Evolutionary conservation across 2,888 invertebrate genomes (phyloP).

Genomic region (Torymus auratus): DNA sequence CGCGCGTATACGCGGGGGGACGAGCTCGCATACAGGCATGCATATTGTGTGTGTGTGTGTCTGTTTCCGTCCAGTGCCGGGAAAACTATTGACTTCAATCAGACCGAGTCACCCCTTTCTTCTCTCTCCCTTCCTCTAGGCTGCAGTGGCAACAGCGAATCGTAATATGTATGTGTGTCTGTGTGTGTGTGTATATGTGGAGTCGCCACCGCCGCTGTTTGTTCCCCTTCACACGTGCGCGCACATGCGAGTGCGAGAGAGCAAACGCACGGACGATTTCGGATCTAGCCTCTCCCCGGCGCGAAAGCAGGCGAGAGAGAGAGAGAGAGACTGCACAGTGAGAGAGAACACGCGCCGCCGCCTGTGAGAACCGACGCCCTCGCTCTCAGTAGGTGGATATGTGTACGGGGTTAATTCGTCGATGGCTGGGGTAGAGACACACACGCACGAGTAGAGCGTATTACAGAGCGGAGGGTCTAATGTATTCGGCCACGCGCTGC

Average conservation of each 20-base stretch:
- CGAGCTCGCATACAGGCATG: not conserved
- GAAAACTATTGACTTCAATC: constrained; percentile 73
- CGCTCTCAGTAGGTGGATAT: constrained; percentile 29
- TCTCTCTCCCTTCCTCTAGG: constrained; percentile 35
- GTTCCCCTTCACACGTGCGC: constrained; percentile 23
- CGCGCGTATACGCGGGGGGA: constrained; percentile 39
- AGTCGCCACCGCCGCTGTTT: constrained; percentile 3
- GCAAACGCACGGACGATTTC: constrained; percentile 51
- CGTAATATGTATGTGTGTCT: not conserved
- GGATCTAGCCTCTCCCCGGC: constrained; percentile 6
- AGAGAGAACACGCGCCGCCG: not conserved
- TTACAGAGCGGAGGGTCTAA: constrained; percentile 33
- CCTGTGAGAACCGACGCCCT: constrained; percentile 41
- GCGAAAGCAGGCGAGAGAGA: constrained; percentile 9
- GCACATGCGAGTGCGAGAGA: constrained; percentile 27
- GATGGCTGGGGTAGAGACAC: constrained; percentile 30
- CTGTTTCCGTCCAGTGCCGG: constrained; percentile 57
- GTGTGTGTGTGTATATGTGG: not conserved
- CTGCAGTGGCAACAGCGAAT: not conserved
- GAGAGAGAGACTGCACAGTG: too few relatives aligned
- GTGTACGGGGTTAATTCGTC: constrained; percentile 45
- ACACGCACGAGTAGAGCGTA: constrained; percentile 4
- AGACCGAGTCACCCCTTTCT: constrained; percentile 56
- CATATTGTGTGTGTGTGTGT: constrained; percentile 43
- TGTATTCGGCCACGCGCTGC: constrained; percentile 21